Evolutionary conservation across 1,140 invertebrate species (phyloP).

Genomic region (Tetramorium simillimum): DNA sequence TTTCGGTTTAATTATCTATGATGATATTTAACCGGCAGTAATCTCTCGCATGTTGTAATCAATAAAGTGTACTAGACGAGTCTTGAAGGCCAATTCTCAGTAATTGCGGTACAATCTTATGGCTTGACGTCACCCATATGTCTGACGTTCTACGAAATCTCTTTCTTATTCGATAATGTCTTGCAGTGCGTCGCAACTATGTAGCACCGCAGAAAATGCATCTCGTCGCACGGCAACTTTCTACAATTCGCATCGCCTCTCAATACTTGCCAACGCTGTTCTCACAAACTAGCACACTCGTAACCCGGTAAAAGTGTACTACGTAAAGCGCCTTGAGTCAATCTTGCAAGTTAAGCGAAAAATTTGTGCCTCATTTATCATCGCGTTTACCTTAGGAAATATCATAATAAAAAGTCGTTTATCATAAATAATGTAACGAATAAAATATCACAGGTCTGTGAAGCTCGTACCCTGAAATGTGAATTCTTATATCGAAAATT

Average conservation of each 20-base stretch:
- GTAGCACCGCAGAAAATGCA: conserved; percentile 6
- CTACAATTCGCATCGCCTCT: conserved; percentile 50
- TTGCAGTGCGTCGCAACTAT: neutral
- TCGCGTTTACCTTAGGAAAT: neutral
- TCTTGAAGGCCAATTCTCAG: conserved; percentile 10
- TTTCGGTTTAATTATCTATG: too few relatives aligned
- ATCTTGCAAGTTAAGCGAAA: conserved; percentile 20
- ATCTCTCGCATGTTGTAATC: conserved; percentile 2
- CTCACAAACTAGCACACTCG: neutral
- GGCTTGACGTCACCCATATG: conserved; percentile 33
- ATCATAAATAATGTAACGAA: neutral
- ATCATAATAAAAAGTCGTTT: neutral
- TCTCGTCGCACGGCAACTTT: conserved; percentile 49
- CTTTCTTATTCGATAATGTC: conserved; percentile 26
- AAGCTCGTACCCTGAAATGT: too few relatives aligned
- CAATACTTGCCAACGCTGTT: conserved; percentile 9
- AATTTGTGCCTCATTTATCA: neutral
- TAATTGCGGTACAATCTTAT: conserved; percentile 9
- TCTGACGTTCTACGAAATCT: conserved; percentile 10
- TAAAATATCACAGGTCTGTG: neutral
- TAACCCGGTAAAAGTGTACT: neutral
- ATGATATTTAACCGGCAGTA: neutral
- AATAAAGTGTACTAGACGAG: neutral
- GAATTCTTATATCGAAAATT: too few relatives aligned
- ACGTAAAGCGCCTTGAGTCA: neutral